Base-by-base conservation (phyloP, 2,113 vertebrate genomes). In the Bagarius yarrelli region DNA sequence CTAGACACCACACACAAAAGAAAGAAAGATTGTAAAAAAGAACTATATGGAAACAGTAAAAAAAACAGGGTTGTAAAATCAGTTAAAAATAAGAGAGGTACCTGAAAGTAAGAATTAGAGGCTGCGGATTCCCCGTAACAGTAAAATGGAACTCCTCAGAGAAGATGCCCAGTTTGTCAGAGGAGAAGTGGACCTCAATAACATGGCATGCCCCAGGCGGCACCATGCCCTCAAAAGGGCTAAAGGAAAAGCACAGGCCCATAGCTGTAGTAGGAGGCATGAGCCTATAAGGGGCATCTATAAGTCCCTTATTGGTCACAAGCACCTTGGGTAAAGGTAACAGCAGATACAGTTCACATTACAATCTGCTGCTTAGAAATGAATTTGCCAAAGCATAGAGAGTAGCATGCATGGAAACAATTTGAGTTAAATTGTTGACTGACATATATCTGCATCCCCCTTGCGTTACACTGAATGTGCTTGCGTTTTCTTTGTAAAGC, bases 221-320 rank as follows among this genome's bases (percentile, higher is more conserved):
- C n/a, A 98, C 83, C 2, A 90, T 87, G 30, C 94, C 97, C 84
- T 95, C 90, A 59, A 75, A 84, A 11, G 96, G 95, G 8, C 76
- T 87, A 67, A 97, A 90, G 8, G 90, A 91, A 83, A 98, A 97
- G 89, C 91, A 94, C 70, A 85, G 80, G 0, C 94, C 95, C 76
- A 93, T 86, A 4, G 88, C 78, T 0, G 94, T 94, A 79, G 84
- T 52, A 0, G 94, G 87, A 81, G 88, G 87, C 0, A 85, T 61
- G 69, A 95, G 60, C 8, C 5, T 90, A 89, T 95, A 98, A 36
- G 90, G 36, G 69, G 93, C 94, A 50, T 95, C 90, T 0, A 96
- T 94, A 71, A 90, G 89, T 3, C 95, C 95, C 64, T 85, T 92
- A 92, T 98, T 98, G 5, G 83, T 87, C 2, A 98, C 82, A 61